Base-by-base conservation (phyloP, 2,888 invertebrate species). In the Torymus aiolomorphi region DNA sequence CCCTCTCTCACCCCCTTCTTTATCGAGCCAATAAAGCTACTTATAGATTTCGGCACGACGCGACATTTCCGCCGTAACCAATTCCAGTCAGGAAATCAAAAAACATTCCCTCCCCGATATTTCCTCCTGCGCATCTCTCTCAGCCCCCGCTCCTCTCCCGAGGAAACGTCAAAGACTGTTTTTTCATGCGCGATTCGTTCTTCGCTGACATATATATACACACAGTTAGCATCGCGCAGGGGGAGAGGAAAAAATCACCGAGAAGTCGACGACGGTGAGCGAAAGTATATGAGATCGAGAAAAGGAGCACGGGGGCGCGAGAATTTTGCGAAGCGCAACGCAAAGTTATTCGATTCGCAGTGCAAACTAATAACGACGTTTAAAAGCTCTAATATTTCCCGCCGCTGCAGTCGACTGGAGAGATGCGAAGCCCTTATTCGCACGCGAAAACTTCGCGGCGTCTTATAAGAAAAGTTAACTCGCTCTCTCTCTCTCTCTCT, bases 391-490 rank as follows among this genome's bases (percentile, higher is more conserved):
- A 87, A 88, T 88, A 87, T 88, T 88, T 87, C 85, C 85, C 82
- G 42, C 54, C 70, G 20, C 83, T 84, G 84, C 84, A 81, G 66
- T 8, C 42, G 42, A 80, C 82, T 84, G 81, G 77, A 73, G 80
- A 76, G 81, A 82, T 77, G 78, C 80, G 84, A 85, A 83, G 83
- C 86, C 86, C 75, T 78, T 78, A 71, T 87, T 86, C 86, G 86
- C 86, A 86, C 88, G 86, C 86, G 86, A 84, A 88, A 89, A 88
- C 86, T 88, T 87, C 87, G 86, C 86, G 86, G 86, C 86, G 86
- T 88, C 88, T 89, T 86, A 88, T 88, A 88, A 88, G 87, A 88
- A 88, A 89, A 89, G 89, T 89, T 89, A 88, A 85, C 84, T 85
- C 84, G 85, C 72, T 20, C 65, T 83, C 84, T 83, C 83, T 83